Evolutionary conservation across 2,888 invertebrate species (phyloP).

Genomic region (Andrena flavipes): DNA sequence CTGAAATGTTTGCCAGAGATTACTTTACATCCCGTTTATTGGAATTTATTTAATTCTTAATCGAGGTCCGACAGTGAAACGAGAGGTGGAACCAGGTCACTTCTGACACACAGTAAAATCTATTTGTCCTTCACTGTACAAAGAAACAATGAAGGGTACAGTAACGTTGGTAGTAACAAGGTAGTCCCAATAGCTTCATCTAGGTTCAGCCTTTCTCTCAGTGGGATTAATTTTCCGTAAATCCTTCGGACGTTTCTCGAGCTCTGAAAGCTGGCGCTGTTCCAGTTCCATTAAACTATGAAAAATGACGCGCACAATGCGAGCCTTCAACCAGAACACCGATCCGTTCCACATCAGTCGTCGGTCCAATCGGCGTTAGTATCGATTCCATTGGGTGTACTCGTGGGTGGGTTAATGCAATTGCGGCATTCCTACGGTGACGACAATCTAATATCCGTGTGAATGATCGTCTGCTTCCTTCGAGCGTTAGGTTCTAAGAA

Average conservation of each 20-base stretch:
- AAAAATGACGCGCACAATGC: constrained; percentile 6
- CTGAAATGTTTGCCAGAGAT: too few species aligned
- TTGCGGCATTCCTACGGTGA: background rate
- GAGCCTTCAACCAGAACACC: background rate
- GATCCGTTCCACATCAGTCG: constrained; percentile 24
- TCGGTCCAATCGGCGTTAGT: constrained; percentile 30
- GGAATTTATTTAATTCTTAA: too few species aligned
- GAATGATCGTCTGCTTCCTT: background rate
- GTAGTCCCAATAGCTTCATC: background rate
- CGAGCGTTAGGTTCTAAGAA: background rate
- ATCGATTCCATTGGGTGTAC: constrained; percentile 6
- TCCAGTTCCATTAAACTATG: constrained; percentile 16
- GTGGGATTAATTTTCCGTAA: background rate
- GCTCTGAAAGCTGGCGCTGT: background rate
- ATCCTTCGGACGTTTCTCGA: background rate
- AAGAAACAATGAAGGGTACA: too few species aligned
- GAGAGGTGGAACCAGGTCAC: too few species aligned
- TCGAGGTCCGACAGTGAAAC: too few species aligned
- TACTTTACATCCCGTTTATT: too few species aligned
- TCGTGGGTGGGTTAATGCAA: constrained; percentile 9
- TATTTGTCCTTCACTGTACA: too few species aligned
- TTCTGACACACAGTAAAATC: too few species aligned
- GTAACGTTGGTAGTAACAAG: too few species aligned
- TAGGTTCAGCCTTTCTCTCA: background rate
- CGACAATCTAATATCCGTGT: constrained; percentile 9